Evolutionary conservation across 2,888 invertebrate species (phyloP).

Genomic region (Parascotia fuliginaria): DNA sequence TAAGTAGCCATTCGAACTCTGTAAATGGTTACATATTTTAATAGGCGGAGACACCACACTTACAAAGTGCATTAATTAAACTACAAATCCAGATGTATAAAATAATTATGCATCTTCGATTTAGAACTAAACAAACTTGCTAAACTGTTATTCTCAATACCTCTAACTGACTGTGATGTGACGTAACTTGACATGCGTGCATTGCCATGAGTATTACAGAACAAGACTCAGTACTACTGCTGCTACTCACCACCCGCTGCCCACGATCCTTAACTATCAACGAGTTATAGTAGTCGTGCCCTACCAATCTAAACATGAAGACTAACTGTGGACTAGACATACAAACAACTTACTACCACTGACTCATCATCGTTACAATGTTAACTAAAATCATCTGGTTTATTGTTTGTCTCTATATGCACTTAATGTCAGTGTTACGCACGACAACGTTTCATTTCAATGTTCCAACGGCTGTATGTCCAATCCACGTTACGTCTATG

Average conservation of each 20-base stretch:
- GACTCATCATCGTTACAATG: conserved; percentile 17
- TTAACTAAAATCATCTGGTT: too few relatives aligned
- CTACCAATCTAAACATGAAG: conserved; percentile 36
- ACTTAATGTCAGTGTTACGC: conserved; percentile 40
- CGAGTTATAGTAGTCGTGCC: conserved; percentile 34
- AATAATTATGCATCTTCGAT: conserved; percentile 80
- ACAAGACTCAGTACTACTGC: conserved; percentile 48
- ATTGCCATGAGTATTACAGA: conserved; percentile 72
- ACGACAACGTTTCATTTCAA: conserved; percentile 3
- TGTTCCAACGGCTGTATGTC: conserved; percentile 47
- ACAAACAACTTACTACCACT: conserved; percentile 40
- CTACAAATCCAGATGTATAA: conserved; percentile 83
- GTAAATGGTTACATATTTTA: conserved; percentile 82
- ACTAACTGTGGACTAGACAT: conserved; percentile 53
- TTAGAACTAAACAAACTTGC: conserved; percentile 76
- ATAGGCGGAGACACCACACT: conserved; percentile 85
- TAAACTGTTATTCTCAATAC: conserved; percentile 62
- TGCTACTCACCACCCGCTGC: conserved; percentile 44
- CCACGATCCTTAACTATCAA: conserved; percentile 42
- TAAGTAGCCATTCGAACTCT: conserved; percentile 79
- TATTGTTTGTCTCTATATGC: too few relatives aligned
- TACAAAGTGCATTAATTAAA: conserved; percentile 83
- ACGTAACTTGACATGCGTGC: conserved; percentile 69
- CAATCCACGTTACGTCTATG: conserved; percentile 47
- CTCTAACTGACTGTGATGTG: conserved; percentile 76